Conservation (phyloP, 2,888 invertebrate species). For the Xestobium rufovillosum region DNA sequence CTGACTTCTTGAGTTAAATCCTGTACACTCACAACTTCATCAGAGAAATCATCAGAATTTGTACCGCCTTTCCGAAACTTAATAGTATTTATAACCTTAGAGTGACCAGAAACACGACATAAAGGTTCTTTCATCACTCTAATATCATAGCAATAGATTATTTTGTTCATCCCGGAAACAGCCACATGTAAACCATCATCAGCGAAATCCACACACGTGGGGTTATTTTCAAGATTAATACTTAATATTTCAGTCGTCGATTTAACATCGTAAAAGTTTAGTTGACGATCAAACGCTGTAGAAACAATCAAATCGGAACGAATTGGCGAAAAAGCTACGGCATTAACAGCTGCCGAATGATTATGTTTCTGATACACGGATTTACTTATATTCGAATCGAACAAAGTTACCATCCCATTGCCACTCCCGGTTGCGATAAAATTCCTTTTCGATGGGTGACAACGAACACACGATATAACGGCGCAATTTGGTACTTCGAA, state of each 20-base stretch:
- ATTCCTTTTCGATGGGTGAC: constrained; percentile 34
- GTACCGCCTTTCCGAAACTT: too few species aligned
- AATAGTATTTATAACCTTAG: too few species aligned
- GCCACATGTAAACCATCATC: constrained; percentile 44
- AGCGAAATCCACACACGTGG: constrained; percentile 36
- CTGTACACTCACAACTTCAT: too few species aligned
- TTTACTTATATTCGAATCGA: constrained; percentile 37
- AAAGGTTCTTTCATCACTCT: too few species aligned
- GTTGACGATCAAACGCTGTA: constrained; percentile 50
- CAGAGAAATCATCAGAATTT: too few species aligned
- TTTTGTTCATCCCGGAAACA: constrained; percentile 51
- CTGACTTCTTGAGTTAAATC: too few species aligned
- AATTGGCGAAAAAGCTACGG: constrained; percentile 49
- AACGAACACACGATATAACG: constrained; percentile 33
- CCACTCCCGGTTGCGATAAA: constrained; percentile 36
- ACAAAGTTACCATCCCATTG: constrained; percentile 38
- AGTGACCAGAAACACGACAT: too few species aligned
- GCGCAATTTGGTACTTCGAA: constrained; percentile 36
- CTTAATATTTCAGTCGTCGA: constrained; percentile 39
- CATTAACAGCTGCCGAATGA: constrained; percentile 53
- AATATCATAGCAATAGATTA: constrained; percentile 49
- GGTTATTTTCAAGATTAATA: constrained; percentile 32
- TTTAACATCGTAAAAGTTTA: constrained; percentile 50
- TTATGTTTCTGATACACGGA: constrained; percentile 34
- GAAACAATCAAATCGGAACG: constrained; percentile 51